Conservation (phyloP, 2,797 vertebrate genomes). For the Myiotriccus ornatus region DNA sequence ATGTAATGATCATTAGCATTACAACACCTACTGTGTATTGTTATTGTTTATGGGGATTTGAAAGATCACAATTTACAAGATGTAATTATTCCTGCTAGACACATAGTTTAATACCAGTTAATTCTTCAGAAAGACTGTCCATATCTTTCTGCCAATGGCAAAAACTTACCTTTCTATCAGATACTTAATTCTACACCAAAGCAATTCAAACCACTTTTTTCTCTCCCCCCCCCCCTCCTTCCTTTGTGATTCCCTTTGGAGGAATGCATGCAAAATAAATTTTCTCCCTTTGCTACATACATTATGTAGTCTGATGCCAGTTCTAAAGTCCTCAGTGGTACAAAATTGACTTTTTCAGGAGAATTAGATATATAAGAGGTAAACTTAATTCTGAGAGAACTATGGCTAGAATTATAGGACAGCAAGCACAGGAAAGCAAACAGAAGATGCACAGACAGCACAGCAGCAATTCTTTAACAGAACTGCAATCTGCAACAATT, state of each 20-base stretch:
- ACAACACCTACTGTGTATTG: not conserved
- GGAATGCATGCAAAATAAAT: not conserved
- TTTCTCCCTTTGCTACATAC: not conserved
- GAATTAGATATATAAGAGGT: not conserved
- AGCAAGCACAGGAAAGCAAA: not conserved
- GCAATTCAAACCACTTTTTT: not conserved
- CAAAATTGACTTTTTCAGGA: not conserved
- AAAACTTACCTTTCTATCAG: not conserved
- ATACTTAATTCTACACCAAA: not conserved
- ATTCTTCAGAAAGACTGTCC: not conserved
- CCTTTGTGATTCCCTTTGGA: not conserved
- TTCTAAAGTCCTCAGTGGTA: not conserved
- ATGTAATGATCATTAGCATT: not conserved
- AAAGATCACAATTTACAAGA: not conserved
- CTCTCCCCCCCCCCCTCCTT: rapidly evolving
- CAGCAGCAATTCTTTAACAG: not conserved
- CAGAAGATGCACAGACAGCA: not conserved
- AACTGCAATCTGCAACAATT: constrained; percentile 1
- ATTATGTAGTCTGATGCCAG: not conserved
- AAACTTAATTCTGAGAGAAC: not conserved
- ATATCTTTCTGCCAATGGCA: not conserved
- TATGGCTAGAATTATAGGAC: not conserved
- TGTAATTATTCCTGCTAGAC: not conserved
- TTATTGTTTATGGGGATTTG: not conserved
- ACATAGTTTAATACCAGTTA: not conserved